Conservation (phyloP, 2,797 vertebrate genomes). For the Dallia pectoralis region DNA sequence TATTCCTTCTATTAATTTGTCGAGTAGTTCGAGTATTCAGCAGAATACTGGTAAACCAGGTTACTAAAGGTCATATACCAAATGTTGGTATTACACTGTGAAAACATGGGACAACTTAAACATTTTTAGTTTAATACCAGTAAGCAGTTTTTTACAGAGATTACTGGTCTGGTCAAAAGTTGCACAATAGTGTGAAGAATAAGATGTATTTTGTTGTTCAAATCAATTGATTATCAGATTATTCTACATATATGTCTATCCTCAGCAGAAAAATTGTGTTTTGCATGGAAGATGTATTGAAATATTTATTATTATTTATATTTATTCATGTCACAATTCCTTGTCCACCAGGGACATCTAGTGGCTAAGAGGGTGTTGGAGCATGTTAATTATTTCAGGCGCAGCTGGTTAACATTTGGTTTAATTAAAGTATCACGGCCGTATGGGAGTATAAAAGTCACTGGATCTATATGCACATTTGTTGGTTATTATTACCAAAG, state of each 20-base stretch:
- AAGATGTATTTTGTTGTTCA: neutral
- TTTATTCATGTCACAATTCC: too few relatives aligned
- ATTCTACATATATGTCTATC: neutral
- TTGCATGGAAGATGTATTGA: neutral
- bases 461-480: too few relatives aligned
- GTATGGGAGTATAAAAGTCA: too few relatives aligned
- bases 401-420: too few relatives aligned
- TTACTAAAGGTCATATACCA: neutral
- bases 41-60: constrained; percentile 12
- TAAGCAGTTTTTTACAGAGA: too few relatives aligned
- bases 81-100: constrained; percentile 11
- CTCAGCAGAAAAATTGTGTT: neutral
- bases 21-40: constrained; percentile 30
- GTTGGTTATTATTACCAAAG: too few relatives aligned
- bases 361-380: too few relatives aligned
- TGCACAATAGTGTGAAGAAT: neutral
- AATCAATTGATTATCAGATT: neutral
- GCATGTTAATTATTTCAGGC: too few relatives aligned
- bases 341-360: too few relatives aligned
- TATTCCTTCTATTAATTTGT: constrained; percentile 10
- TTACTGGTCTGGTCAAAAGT: neutral
- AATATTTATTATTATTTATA: neutral
- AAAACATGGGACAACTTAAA: neutral
- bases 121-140: too few relatives aligned
- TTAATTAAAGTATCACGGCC: too few relatives aligned